Conservation (phyloP, 1,140 invertebrate genomes). For the Drosophila eugracilis region DNA sequence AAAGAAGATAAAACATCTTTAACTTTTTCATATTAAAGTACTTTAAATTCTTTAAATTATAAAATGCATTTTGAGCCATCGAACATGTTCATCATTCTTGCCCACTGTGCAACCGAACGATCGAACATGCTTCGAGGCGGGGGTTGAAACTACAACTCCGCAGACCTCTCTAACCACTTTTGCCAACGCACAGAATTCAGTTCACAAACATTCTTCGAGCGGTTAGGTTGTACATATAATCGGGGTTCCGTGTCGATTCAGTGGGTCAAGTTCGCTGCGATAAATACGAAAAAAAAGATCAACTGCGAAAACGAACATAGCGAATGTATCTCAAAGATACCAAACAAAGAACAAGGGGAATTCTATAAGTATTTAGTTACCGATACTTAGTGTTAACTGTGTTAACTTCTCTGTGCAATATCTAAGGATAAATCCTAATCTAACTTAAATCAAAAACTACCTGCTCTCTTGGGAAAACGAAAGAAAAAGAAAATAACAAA, state of each 20-base stretch:
- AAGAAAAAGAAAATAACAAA: not conserved
- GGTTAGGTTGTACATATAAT: conserved; percentile 68
- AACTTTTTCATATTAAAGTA: too few relatives aligned
- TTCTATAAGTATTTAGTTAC: conserved; percentile 15
- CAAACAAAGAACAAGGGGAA: conserved; percentile 7
- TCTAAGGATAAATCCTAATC: conserved; percentile 29
- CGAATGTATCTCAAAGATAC: conserved; percentile 43
- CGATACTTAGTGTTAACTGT: conserved; percentile 47
- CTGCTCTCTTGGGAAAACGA: too few relatives aligned
- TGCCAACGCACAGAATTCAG: conserved; percentile 46
- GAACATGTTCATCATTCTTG: not conserved
- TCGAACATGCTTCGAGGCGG: conserved; percentile 7
- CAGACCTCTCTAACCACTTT: conserved; percentile 16
- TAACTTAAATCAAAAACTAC: conserved; percentile 52
- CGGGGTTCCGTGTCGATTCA: conserved; percentile 33
- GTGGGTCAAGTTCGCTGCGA: conserved; percentile 31
- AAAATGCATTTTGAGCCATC: not conserved
- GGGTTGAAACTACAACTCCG: conserved; percentile 34
- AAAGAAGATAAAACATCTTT: too few relatives aligned
- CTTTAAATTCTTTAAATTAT: too few relatives aligned
- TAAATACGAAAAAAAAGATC: conserved; percentile 53
- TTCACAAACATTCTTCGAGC: conserved; percentile 56
- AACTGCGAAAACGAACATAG: conserved; percentile 24
- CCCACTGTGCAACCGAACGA: conserved; percentile 12
- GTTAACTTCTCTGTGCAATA: conserved; percentile 63